phyloP scores from a whole-genome alignment of 2,888 invertebrate genomes.

The Drymonia ruficornis region DNA sequence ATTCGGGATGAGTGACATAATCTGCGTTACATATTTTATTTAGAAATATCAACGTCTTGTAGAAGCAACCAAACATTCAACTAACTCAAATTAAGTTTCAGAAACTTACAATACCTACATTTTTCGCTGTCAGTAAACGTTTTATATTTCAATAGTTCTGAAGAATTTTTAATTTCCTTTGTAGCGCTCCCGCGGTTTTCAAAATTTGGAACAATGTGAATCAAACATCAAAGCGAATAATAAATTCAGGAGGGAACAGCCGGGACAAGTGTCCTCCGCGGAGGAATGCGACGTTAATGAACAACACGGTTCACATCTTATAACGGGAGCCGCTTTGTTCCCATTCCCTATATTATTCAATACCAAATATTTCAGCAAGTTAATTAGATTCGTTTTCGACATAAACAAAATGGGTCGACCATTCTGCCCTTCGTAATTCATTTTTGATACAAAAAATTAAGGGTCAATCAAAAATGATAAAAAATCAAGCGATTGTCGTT shows the following conservation, averaged over 20 bases:
- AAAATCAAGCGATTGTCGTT: too few relatives aligned
- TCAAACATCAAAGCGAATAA: constrained; percentile 18
- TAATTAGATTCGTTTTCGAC: background rate
- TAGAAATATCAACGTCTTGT: background rate
- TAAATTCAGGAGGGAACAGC: constrained; percentile 7
- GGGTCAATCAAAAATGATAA: too few relatives aligned
- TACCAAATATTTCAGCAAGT: background rate
- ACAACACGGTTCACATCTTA: constrained; percentile 15
- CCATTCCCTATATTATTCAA: constrained; percentile 13
- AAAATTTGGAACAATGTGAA: constrained; percentile 11
- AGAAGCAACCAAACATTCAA: background rate
- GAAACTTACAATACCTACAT: background rate
- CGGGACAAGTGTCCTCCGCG: constrained; percentile 11
- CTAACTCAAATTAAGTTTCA: background rate
- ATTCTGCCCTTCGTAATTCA: too few relatives aligned
- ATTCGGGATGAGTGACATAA: too few relatives aligned
- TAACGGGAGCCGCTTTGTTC: constrained; percentile 15
- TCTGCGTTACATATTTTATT: too few relatives aligned
- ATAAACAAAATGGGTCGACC: too few relatives aligned
- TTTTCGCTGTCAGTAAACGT: background rate
- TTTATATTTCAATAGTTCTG: background rate
- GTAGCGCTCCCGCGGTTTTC: background rate
- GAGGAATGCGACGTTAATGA: constrained; percentile 25
- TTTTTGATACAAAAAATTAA: background rate
- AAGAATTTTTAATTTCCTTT: constrained; percentile 1